Evolutionary conservation across 1,140 invertebrate species (phyloP), one percentile per base, ranked within the genome.

Genomic region (Gryon sp.): DNA sequence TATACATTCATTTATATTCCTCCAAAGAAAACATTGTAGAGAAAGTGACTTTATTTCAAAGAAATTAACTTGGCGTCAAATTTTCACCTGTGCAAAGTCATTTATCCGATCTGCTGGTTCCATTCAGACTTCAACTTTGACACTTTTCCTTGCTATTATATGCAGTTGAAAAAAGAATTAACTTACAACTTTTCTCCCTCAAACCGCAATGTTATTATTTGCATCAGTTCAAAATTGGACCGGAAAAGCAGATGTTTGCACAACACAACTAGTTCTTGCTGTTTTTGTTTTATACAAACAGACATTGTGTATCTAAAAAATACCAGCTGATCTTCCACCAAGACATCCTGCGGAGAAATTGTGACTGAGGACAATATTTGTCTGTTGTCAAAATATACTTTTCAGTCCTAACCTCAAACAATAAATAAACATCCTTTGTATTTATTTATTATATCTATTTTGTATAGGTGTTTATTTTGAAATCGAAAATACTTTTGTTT

Each of bases 121-220:
- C 11, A 26, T 45, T 34, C 20, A 52, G 4, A 26, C 5, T n/a
- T n/a, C n/a, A n/a, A 30, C 26, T 34, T 16, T 6, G 19, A 66
- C 24, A 26, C 59, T 60, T 32, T 57, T 48, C 12, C 34, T 34
- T 34, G 16, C 26, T 40, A 4, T 4, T 26, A 24, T 7, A 48
- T 14, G 8, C 8, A 28, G 15, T n/a, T n/a, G n/a, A n/a, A n/a
- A 30, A 46, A 55, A 50, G 8, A 28, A 34, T 18, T 11, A 24
- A 0, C 19, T 18, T 5, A 36, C 16, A 20, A 9, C 3, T 14
- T 19, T 9, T 14, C 19, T 40, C 4, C 4, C 9, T 46, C 3
- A 34, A 69, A 70, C 55, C 66, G 34, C 66, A 70, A 60, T 60
- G 18, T 59, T 57, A 34, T 59, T 30, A 43, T 69, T 72, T 62